Base-by-base conservation (phyloP, 2,113 vertebrate species). In the Pycnonotus jocosus region DNA sequence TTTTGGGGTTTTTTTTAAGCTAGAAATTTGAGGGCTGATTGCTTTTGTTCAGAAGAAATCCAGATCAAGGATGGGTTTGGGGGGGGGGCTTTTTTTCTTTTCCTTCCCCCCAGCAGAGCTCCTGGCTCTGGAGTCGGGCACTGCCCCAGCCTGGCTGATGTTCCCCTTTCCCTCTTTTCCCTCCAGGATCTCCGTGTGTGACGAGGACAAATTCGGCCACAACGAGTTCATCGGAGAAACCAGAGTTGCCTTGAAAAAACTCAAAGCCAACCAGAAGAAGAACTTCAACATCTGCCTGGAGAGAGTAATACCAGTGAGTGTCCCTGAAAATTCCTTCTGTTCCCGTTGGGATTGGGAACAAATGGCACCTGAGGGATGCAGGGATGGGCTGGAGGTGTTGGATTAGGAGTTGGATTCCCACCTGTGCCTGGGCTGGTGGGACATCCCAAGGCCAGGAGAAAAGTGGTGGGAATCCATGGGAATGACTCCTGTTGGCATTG, bases 191-290 rank as follows among this genome's bases (percentile, higher is more conserved):
- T 99, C 99, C 0, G 99, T 99, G 83, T 99, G 99, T 7, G 99
- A 99, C 24, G 99, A 99, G 95, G 99, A 99, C 97, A 99, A 99
- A 92, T 99, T 99, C 22, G 99, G 99, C 62, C 99, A 99, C 87
- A 99, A 99, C 12, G 99, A 99, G 91, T 99, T 99, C 51, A 99
- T 99, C 4, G 99, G 99, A 14, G 99, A 99, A 98, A 99, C 99
- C 21, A 96, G 99, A 78, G 98, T 99, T 97, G 98, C 99, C 2
- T 97, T 99, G 95, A 99, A 99, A 98, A 99, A 99, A 58, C 96
- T 99, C 93, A 99, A 99, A 96, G 94, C 98, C 54, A 99, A 99
- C 93, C 98, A 99, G 98, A 99, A 99, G 93, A 99, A 99, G 97
- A 99, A 98, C 97, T 99, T 99, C 96, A 99, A 98, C 57, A 99